Evolutionary conservation across 1,140 invertebrate species (phyloP).

Genomic region (Pogonomyrmex barbatus): DNA sequence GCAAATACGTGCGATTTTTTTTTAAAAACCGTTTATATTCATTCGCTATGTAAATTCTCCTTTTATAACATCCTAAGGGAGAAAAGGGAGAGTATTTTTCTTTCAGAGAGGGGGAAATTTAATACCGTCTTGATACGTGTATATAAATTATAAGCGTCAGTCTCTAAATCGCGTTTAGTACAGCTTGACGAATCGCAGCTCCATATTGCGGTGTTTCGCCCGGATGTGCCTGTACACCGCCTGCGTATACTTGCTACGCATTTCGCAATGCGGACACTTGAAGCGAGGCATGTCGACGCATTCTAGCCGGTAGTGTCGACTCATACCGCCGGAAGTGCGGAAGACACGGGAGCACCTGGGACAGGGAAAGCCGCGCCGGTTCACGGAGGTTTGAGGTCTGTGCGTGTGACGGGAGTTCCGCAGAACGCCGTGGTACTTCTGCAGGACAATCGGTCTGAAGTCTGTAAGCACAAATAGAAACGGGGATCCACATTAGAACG

Average conservation of each 20-base stretch:
- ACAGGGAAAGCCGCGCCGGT: conserved; percentile 69
- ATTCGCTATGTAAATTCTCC: neutral
- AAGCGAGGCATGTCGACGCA: conserved; percentile 78
- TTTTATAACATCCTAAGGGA: neutral
- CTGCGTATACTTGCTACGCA: conserved; percentile 78
- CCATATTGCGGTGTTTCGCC: conserved; percentile 73
- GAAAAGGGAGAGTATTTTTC: neutral
- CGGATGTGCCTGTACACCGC: conserved; percentile 77
- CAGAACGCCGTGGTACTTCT: conserved; percentile 66
- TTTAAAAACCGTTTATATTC: neutral
- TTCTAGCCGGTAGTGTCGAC: conserved; percentile 75
- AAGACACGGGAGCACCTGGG: conserved; percentile 73
- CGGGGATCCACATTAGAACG: conserved; percentile 52
- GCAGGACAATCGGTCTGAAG: conserved; percentile 72
- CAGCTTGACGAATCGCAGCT: conserved; percentile 72
- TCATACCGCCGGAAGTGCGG: conserved; percentile 74
- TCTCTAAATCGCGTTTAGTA: conserved; percentile 62
- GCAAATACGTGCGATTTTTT: neutral
- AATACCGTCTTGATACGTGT: neutral
- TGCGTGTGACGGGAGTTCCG: conserved; percentile 59
- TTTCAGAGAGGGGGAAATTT: neutral
- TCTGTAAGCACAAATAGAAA: conserved; percentile 79
- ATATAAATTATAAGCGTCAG: conserved; percentile 14
- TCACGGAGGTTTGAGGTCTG: conserved; percentile 62
- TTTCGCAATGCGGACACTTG: conserved; percentile 78